Evolutionary conservation across 1,140 invertebrate genomes (phyloP).

Genomic region (Contarinia nasturtii): DNA sequence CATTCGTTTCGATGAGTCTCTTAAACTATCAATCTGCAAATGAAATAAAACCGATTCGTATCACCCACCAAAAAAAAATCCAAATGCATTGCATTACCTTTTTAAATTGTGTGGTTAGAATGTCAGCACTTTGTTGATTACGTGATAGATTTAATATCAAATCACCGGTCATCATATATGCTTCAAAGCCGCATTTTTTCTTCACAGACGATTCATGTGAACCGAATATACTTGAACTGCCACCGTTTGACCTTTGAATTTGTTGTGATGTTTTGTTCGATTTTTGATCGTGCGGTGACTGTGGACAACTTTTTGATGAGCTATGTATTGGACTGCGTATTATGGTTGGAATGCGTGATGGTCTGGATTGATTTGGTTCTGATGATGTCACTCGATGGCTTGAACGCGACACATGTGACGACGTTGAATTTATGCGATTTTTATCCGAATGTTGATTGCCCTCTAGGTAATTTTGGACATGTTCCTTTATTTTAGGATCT

Average conservation of each 20-base stretch:
- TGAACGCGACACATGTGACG: constrained; percentile 11
- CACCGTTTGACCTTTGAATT: constrained; percentile 20
- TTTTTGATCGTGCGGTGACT: constrained; percentile 20
- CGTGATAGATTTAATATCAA: constrained; percentile 78
- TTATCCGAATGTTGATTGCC: constrained; percentile 14
- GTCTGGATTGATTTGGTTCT: constrained; percentile 15
- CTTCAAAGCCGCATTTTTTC: constrained; percentile 50
- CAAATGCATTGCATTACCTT: too few species aligned
- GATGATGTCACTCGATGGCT: constrained; percentile 3
- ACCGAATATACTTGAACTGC: constrained; percentile 2
- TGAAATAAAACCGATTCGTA: background rate
- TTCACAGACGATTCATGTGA: constrained; percentile 14
- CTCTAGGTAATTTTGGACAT: constrained; percentile 49
- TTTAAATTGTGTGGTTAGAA: constrained; percentile 41
- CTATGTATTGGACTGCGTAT: constrained; percentile 10
- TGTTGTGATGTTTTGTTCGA: constrained; percentile 17
- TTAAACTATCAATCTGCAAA: constrained; percentile 25
- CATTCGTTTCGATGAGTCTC: constrained; percentile 16
- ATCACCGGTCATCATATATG: constrained; percentile 95
- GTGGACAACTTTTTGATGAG: constrained; percentile 10
- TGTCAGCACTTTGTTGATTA: constrained; percentile 39
- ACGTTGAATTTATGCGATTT: background rate
- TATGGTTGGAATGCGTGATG: constrained; percentile 23
- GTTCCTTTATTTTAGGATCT: constrained; percentile 73
- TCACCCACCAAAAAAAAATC: too few species aligned